Conservation (phyloP, 2,113 vertebrate species). For the Erythrolamprus reginae region DNA sequence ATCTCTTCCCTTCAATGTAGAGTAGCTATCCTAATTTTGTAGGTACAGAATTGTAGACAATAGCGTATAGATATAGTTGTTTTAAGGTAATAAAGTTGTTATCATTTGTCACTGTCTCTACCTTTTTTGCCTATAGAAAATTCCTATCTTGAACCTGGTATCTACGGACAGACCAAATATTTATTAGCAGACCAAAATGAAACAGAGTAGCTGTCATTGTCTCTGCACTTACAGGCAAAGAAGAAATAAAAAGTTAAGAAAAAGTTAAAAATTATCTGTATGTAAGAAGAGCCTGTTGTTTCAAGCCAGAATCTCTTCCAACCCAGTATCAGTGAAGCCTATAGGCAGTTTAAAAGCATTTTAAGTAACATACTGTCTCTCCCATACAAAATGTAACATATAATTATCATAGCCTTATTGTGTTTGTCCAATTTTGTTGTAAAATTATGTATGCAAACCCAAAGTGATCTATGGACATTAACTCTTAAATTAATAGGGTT, state of each 20-base stretch:
- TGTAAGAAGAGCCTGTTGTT: neutral
- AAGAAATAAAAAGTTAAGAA: neutral
- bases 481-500: neutral
- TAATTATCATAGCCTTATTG: neutral
- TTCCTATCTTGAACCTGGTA: neutral
- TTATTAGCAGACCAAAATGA: neutral
- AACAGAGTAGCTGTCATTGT: neutral
- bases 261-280: neutral
- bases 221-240: neutral
- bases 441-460: neutral
- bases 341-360: neutral
- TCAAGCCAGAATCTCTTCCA: neutral
- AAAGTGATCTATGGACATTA: neutral
- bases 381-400: neutral
- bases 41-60: neutral
- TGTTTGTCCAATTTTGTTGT: neutral
- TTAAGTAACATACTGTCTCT: neutral
- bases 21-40: neutral
- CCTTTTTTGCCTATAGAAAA: neutral
- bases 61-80: neutral
- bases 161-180: neutral
- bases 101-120: neutral
- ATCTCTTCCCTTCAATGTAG: neutral
- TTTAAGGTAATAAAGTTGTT: conserved; percentile 4
- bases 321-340: neutral